A percentile compares a stretch with the other conserved stretches of the same genome.
Evolutionary conservation across 2,113 vertebrate genomes (phyloP).

Genomic region (Felis catus): F.catus_Fca126_mat1.0 CM031412.1:188161001-188161500

Average conservation of each 20-base stretch:
- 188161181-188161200: neutral
- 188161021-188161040: neutral
- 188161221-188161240: neutral
- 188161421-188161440: too few relatives aligned
- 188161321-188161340: neutral
- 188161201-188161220: neutral
- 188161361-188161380: neutral
- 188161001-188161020: neutral
- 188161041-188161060: neutral
- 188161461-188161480: too few relatives aligned
- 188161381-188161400: neutral
- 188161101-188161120: neutral
- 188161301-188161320: neutral
- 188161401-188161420: neutral
- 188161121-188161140: neutral
- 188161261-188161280: neutral
- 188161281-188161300: neutral
- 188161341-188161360: neutral
- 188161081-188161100: neutral
- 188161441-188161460: too few relatives aligned
- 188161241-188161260: neutral
- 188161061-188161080: neutral
- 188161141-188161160: neutral
- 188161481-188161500: too few relatives aligned
- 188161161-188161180: neutral